Percentiles rank a stretch among this genome's conserved stretches.
Conservation (phyloP, 2,113 vertebrate species). For the Prunella himalayana region DNA sequence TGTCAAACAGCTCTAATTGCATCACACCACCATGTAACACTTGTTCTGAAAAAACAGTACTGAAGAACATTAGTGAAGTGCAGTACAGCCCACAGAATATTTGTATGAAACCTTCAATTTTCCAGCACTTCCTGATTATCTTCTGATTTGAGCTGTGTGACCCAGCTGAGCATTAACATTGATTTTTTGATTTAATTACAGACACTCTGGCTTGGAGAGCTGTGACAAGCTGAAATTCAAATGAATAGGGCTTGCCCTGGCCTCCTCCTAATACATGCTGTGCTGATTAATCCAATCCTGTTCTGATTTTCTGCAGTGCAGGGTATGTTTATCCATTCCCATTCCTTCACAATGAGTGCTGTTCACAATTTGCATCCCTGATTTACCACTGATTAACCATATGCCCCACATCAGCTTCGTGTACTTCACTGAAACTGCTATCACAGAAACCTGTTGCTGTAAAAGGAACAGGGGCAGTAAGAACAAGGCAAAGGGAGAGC, state of each 20-base stretch:
- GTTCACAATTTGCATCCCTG: background rate
- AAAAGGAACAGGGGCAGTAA: background rate
- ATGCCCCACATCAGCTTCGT: background rate
- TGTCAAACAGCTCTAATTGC: background rate
- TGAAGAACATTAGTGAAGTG: background rate
- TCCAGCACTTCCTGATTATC: slow-evolving; percentile 34
- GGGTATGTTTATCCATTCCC: background rate
- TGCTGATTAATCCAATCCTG: slow-evolving; percentile 36
- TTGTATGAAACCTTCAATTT: slow-evolving; percentile 43
- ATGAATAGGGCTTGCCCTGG: slow-evolving; percentile 19
- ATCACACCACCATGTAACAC: background rate
- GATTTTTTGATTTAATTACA: slow-evolving; percentile 50
- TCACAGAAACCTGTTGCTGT: background rate
- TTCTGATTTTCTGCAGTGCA: slow-evolving; percentile 10
- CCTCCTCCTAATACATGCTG: background rate
- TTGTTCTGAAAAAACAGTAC: background rate
- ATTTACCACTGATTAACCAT: background rate
- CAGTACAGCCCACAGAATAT: background rate
- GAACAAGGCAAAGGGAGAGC: background rate
- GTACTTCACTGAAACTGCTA: background rate
- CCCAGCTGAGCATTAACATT: slow-evolving; percentile 20
- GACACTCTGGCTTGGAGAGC: slow-evolving; percentile 27
- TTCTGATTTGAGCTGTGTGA: slow-evolving; percentile 31
- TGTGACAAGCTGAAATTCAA: slow-evolving; percentile 28
- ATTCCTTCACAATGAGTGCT: background rate